Percentiles rank a stretch among this genome's conserved stretches.
phyloP scores from a whole-genome alignment of 92 coral and sea anemone genomes.

The Palythoa grandiflora region DNA sequence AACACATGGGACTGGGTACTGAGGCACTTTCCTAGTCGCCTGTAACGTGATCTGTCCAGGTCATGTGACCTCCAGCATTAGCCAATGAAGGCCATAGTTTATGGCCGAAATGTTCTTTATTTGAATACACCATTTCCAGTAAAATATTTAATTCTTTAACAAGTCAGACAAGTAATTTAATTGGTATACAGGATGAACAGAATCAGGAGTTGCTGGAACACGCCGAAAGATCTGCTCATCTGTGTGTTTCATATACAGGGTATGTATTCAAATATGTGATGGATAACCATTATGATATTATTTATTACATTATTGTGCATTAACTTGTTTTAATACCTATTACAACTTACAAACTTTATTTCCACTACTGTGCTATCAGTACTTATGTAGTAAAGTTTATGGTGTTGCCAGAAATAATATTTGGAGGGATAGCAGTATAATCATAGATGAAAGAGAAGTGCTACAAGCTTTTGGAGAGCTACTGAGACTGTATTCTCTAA shows the following conservation, averaged over 20 bases:
- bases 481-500: too few species aligned
- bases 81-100: too few species aligned
- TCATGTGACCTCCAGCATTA: too few species aligned
- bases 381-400: too few species aligned
- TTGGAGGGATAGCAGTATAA: too few species aligned
- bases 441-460: too few species aligned
- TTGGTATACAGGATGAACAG: neutral
- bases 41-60: neutral
- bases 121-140: too few species aligned
- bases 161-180: neutral
- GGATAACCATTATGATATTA: neutral
- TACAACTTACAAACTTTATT: neutral
- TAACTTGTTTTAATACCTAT: neutral
- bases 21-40: slow-evolving; percentile 18
- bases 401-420: too few species aligned
- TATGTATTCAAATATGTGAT: neutral
- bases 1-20: slow-evolving; percentile 27
- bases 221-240: neutral
- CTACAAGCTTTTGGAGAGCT: too few species aligned
- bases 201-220: neutral
- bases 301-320: neutral
- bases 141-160: too few species aligned
- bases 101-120: too few species aligned
- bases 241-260: slow-evolving; percentile 10
- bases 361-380: too few species aligned